A percentile compares a stretch with the other conserved stretches of the same genome.
phyloP scores from a whole-genome alignment of 30 jellyfish, hydroid and myxozoan genomes.

The Phacellophora camtschatica region DNA sequence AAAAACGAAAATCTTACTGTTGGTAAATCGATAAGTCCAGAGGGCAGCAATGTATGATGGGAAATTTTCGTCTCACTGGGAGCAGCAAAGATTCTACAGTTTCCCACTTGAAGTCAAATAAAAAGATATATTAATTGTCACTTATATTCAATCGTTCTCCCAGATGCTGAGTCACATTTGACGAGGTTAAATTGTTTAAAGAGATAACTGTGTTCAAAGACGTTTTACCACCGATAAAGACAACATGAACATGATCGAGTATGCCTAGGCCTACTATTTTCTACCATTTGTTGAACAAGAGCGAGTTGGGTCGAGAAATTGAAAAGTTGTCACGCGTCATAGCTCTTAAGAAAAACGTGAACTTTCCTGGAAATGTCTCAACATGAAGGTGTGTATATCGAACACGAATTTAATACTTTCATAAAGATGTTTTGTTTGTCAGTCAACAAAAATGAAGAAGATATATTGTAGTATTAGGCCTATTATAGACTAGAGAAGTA shows the following conservation, averaged over 20 bases:
- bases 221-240: neutral
- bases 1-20: no score
- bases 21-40: no score
- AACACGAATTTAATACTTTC: neutral
- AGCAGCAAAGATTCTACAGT: slow-evolving; percentile 11
- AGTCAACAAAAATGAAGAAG: neutral
- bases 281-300: neutral
- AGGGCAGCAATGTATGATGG: slow-evolving; percentile 30
- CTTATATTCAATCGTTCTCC: no score
- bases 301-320: neutral
- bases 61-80: slow-evolving; percentile 39
- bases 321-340: neutral
- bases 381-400: slow-evolving; percentile 11
- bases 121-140: no score
- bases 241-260: neutral
- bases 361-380: slow-evolving; percentile 4
- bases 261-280: neutral
- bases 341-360: neutral
- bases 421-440: neutral
- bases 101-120: neutral
- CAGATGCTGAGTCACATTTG: no score
- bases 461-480: neutral
- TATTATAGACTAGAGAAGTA: neutral
- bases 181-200: no score
- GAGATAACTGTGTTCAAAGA: no score